Evolutionary conservation across 2,888 invertebrate genomes (phyloP), one percentile per base, ranked within the genome.

Genomic region (Gisinianus flammeolus): DNA sequence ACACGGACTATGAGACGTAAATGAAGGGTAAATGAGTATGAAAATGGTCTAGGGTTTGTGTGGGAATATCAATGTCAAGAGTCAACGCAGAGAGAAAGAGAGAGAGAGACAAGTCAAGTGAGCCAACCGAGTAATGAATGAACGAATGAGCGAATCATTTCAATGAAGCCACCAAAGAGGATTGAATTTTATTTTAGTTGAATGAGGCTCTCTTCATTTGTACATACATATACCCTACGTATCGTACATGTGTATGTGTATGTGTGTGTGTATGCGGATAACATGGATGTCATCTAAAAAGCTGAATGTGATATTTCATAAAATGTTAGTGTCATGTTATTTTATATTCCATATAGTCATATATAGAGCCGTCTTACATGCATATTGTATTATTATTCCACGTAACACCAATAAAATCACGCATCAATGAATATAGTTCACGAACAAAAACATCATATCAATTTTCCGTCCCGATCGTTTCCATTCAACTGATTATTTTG

Each of bases 391-490:
- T 62, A 62, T 79, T 73, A 72, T 68, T 79, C 74, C 74, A 68
- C 76, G 76, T 78, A 78, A 69, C 73, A 81, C 80, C 77, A 80
- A 80, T 80, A 81, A 81, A 80, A 76, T 73, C 70, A 81, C 74
- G 73, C 76, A 78, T 69, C 73, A 58, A 56, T 76, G 81, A 74
- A 56, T 79, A 66, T 68, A 67, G 71, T 28, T 22, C 44, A 78
- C 73, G 81, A 81, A 80, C 76, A 79, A 62, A 79, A 82, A 74
- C n/a, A n/a, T n/a, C n/a, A n/a, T n/a, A 80, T 79, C 80, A 82
- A 82, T 82, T 82, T 82, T 81, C 82, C 82, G 79, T 81, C 74
- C 74, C 72, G 76, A 82, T 81, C 78, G 75, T 78, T 70, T 54
- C 80, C 66, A 80, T 81, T 80, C 79, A 80, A 79, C 66, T 77